Conservation (phyloP, 2,888 invertebrate genomes). For the Erpobdella octoculata region DNA sequence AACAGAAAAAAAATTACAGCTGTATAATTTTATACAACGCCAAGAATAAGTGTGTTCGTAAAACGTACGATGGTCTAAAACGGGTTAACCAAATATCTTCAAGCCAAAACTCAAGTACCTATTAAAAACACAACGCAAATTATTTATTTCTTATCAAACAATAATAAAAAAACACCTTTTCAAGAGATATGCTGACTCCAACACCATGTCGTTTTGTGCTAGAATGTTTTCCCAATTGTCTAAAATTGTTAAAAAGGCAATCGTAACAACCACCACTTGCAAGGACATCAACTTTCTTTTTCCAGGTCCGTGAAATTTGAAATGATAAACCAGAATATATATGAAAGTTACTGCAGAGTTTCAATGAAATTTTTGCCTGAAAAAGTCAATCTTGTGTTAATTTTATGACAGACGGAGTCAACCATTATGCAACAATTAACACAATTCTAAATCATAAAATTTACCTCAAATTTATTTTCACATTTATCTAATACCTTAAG, state of each 20-base stretch:
- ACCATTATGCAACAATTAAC: not conserved
- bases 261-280: conserved; percentile 87
- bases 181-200: conserved; percentile 76
- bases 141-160: too few species aligned
- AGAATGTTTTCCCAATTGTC: conserved; percentile 25
- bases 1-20: too few species aligned
- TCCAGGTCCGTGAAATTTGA: conserved; percentile 58
- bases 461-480: conserved; percentile 53
- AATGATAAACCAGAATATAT: conserved; percentile 65
- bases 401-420: not conserved
- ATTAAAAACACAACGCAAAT: too few species aligned
- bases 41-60: too few species aligned
- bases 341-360: conserved; percentile 60
- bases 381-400: conserved; percentile 43
- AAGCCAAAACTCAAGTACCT: too few species aligned
- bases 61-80: too few species aligned
- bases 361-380: conserved; percentile 59
- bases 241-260: conserved; percentile 58
- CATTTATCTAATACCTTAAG: conserved; percentile 65
- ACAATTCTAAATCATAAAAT: not conserved
- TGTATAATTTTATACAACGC: too few species aligned
- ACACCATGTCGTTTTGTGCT: conserved; percentile 58
- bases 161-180: too few species aligned
- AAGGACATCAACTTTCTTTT: conserved; percentile 61
- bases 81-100: too few species aligned